phyloP scores from a whole-genome alignment of 2,888 invertebrate species.

The Creontiades dilutus region DNA sequence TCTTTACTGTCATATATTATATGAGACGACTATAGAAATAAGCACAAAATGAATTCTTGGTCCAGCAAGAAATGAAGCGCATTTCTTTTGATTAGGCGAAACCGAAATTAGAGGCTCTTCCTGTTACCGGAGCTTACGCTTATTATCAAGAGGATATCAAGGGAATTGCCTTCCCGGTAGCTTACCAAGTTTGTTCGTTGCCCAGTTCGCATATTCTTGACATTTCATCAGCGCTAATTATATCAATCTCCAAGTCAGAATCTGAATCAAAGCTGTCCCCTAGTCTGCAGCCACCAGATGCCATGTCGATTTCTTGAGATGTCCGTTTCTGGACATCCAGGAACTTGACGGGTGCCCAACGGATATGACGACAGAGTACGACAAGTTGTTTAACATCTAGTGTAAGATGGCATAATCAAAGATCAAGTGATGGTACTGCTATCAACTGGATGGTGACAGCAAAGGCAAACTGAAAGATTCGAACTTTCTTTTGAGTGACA shows the following conservation, averaged over 20 bases:
- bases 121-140: too few relatives aligned
- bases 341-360: background rate
- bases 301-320: conserved; percentile 31
- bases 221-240: conserved; percentile 47
- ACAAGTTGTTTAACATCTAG: background rate
- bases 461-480: background rate
- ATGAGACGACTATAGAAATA: too few relatives aligned
- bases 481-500: background rate
- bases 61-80: too few relatives aligned
- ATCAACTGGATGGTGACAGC: background rate
- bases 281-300: conserved; percentile 35
- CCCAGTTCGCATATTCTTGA: conserved; percentile 47
- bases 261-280: background rate
- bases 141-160: background rate
- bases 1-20: too few relatives aligned
- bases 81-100: too few relatives aligned
- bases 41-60: too few relatives aligned
- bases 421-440: background rate
- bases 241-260: conserved; percentile 46
- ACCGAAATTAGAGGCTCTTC: too few relatives aligned
- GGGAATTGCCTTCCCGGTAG: background rate
- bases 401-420: background rate
- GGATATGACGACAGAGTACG: background rate
- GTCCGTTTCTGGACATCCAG: background rate
- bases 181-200: conserved; percentile 66